Base-by-base conservation (phyloP, 1,140 invertebrate species). In the Cataglyphis hispanica region DNA sequence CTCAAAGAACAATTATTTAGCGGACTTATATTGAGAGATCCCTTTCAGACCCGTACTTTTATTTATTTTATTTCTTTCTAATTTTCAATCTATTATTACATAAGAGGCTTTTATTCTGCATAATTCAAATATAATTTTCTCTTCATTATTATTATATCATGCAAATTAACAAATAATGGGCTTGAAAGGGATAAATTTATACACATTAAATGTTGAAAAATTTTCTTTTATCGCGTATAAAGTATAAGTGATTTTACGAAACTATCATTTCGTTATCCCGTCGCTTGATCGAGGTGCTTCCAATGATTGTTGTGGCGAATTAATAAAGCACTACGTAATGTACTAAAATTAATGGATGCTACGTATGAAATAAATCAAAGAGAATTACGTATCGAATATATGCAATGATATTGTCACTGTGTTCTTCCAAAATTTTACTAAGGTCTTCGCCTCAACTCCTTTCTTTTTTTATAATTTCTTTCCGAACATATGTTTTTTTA, bases 361-460 rank as follows among this genome's bases (percentile, higher is more conserved):
- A 83, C 81, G 78, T 89, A 89, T 86, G 60, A 89, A 90, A 89
- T 90, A 90, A 90, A 90, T 56, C 46, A 80, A 85, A 69, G 64
- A 88, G 66, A 83, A 67, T 75, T 53, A 50, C 56, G 58, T 61
- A 75, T 43, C 40, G n/a, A 37, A 2, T 50, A 50, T 50, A 50
- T 50, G 46, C 46, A 46, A 46, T 4, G 13, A 46, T 46, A 50
- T 50, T 46, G 13, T 46, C 19, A 56, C 5, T 34, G 25, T 40
- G 25, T 40, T 22, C 25, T 19, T n/a, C 25, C 16, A 16, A 61
- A 40, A 61, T 76, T 19, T 11, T 43, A 61, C 22, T 61, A 37
- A 40, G 43, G 16, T 11, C 2, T 13, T 19, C 1, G 13, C 40
- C 22, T 34, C 1, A 37, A 75, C 2, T 76, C 7, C 13, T 56